Base-by-base conservation (phyloP, 2,888 invertebrate species). In the Scelioninae gen. 1 region DNA sequence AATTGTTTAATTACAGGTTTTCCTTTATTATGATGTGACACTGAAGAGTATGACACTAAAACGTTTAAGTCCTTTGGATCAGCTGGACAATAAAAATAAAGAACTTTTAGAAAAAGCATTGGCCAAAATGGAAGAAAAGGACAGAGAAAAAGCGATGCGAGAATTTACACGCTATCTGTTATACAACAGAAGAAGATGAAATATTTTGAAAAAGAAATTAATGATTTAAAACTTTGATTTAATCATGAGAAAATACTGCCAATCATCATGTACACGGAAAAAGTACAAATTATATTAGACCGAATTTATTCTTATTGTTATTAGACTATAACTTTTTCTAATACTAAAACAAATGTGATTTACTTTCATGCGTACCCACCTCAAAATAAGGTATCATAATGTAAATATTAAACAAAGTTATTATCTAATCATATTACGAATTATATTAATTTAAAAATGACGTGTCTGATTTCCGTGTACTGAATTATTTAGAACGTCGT, bases 111-210 rank as follows among this genome's bases (percentile, higher is more conserved):
- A 74, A 0, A 45, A 51, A 40, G 29, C 66, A 11, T 8, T 74
- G 0, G 47, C 51, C 0, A 34, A 43, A 9, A 0, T 55, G n/a
- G 16, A 45, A 10, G 60, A 47, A 29, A 79, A 74, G 32, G 43
- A 53, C 1, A 51, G 5, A 6, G 53, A 72, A 0, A 79, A 53
- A 5, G 74, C 65, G n/a, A 4, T 72, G 40, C 49, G 72, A 13
- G 72, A 79, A 66, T 32, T 79, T 1, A 79, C 79, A 5, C 47
- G 60, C 10, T 79, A 72, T 72, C 38, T 79, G 23, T 45, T 79
- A 15, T 79, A 79, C 53, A 65, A 38, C 16, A 62, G 32, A 38
- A 15, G 43, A 38, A 23, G 23, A 23, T 23, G 23, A 23, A 1
- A 23, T 2, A 23, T 23, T 23, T 23, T 23, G 23, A 23, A 23